Percentiles rank a stretch among this genome's conserved stretches.
These are phyloP conservation scores for Cydia amplana DNA, from an alignment of 1,140 invertebrate species.

Conservation along the genomic window DNA sequence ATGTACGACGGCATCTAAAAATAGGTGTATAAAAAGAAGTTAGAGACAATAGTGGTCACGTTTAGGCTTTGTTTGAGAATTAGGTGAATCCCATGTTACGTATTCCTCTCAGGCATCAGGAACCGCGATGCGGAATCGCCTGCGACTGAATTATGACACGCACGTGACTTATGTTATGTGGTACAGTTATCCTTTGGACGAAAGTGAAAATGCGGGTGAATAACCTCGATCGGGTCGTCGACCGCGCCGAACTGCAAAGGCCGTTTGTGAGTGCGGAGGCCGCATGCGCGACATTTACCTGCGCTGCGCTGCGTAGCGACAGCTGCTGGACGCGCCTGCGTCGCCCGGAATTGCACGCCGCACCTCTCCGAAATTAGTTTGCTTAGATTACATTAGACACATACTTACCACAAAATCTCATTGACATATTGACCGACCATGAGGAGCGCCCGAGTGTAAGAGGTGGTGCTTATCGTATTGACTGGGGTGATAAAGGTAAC, in stretches of 20 bases:
- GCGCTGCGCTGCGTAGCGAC: conserved; percentile 34
- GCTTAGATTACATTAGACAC: no score
- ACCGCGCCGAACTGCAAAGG: conserved; percentile 77
- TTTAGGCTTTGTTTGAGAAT: not conserved
- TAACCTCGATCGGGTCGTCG: conserved; percentile 69
- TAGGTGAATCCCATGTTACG: conserved; percentile 38
- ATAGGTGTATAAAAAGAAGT: not conserved
- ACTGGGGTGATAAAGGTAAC: no score
- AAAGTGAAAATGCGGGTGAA: conserved; percentile 78
- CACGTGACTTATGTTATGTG: conserved; percentile 73
- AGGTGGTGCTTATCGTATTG: no score
- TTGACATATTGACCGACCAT: not conserved
- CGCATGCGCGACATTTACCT: conserved; percentile 71
- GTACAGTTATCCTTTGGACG: conserved; percentile 79
- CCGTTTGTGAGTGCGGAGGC: conserved; percentile 77
- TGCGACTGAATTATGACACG: conserved; percentile 53
- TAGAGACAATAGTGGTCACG: not conserved
- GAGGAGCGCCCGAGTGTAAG: no score
- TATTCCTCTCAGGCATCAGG: conserved; percentile 56
- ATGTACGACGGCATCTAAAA: conserved; percentile 34
- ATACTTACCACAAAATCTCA: not conserved
- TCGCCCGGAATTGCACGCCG: conserved; percentile 58
- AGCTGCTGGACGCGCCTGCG: conserved; percentile 50
- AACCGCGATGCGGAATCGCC: conserved; percentile 46
- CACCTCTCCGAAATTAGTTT: conserved; percentile 8